A percentile compares a stretch with the other conserved stretches of the same genome.
phyloP scores from a whole-genome alignment of 2,888 invertebrate genomes.

The Graphium colonna region DNA sequence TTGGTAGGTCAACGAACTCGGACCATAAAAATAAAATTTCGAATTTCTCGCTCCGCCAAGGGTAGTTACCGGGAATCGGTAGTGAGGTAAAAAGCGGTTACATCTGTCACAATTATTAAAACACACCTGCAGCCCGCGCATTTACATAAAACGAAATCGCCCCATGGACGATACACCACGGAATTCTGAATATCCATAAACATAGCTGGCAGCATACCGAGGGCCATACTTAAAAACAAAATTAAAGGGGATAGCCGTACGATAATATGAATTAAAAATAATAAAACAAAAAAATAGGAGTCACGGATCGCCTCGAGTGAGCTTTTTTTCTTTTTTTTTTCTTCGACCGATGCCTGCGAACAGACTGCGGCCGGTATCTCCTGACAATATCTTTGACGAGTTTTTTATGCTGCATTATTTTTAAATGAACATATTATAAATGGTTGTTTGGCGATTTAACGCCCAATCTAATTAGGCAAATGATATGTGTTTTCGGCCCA shows the following conservation, averaged over 20 bases:
- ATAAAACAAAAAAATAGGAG: constrained; percentile 78
- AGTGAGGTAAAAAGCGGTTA: constrained; percentile 32
- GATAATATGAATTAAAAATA: constrained; percentile 81
- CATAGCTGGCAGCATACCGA: constrained; percentile 76
- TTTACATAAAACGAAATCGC: constrained; percentile 74
- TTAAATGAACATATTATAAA: constrained; percentile 79
- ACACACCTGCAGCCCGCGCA: constrained; percentile 49
- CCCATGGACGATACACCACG: constrained; percentile 65
- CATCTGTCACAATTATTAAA: constrained; percentile 67
- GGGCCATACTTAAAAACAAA: constrained; percentile 79
- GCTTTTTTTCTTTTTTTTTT: constrained; percentile 66
- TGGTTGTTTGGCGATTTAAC: constrained; percentile 79
- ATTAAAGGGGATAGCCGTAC: constrained; percentile 79
- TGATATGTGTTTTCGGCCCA: constrained; percentile 74
- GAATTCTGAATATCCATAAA: constrained; percentile 78
- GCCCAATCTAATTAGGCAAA: constrained; percentile 80
- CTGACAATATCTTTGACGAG: constrained; percentile 80
- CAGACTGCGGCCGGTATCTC: constrained; percentile 66
- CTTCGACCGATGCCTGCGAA: constrained; percentile 72
- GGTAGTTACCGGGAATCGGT: constrained; percentile 27
- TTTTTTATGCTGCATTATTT: constrained; percentile 77
- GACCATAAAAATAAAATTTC: constrained; percentile 20
- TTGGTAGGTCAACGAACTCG: constrained; percentile 16
- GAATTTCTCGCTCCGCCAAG: constrained; percentile 22
- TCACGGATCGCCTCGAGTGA: constrained; percentile 78